phyloP scores from a whole-genome alignment of 2,888 invertebrate species.

The Diarsia rubi region DNA sequence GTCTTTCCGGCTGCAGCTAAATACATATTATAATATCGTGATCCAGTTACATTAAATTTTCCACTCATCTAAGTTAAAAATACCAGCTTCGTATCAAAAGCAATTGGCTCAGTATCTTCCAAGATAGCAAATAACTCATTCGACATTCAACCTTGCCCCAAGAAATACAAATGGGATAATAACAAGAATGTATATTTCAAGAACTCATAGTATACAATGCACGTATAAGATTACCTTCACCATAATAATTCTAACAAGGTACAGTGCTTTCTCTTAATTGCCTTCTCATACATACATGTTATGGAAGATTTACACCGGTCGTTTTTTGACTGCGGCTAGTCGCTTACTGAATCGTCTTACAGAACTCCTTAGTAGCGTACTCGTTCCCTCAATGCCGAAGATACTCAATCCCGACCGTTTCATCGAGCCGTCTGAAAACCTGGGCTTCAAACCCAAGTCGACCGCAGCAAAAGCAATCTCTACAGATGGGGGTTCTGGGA shows the following conservation, averaged over 20 bases:
- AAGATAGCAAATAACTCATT: constrained; percentile 44
- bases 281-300: constrained; percentile 76
- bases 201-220: constrained; percentile 68
- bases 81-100: background rate
- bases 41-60: background rate
- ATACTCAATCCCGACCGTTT: background rate
- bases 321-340: background rate
- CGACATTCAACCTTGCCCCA: constrained; percentile 15
- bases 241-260: constrained; percentile 83
- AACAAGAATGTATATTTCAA: constrained; percentile 52
- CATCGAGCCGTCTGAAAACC: background rate
- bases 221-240: constrained; percentile 77
- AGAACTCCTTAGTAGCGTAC: background rate
- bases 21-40: background rate
- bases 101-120: background rate
- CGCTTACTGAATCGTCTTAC: background rate
- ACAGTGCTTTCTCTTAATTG: constrained; percentile 83
- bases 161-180: constrained; percentile 57
- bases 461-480: background rate
- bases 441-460: background rate
- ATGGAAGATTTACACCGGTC: constrained; percentile 25
- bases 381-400: background rate
- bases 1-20: too few species aligned
- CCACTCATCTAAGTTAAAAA: background rate
- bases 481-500: background rate